These are phyloP conservation scores for Bradysia coprophila DNA, from an alignment of 1,140 invertebrate species.

Conservation along the genomic window DNA sequence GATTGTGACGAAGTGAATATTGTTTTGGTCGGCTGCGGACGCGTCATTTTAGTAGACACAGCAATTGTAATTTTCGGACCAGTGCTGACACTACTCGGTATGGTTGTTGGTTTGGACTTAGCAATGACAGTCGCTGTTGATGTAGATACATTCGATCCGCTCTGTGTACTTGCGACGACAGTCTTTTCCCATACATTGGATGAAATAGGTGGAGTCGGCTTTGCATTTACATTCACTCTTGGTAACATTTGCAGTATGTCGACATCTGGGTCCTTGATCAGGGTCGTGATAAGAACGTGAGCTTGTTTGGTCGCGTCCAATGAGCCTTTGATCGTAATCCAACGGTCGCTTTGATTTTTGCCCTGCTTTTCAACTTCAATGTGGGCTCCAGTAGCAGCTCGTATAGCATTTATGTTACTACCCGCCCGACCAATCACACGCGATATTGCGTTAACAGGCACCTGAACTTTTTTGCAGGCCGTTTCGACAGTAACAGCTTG, in stretches of 20 bases:
- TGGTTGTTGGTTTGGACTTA: conserved; percentile 4
- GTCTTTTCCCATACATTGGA: not conserved
- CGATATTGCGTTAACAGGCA: conserved; percentile 85
- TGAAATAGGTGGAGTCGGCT: conserved; percentile 9
- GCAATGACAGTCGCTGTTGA: conserved; percentile 5
- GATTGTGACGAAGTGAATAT: conserved; percentile 10
- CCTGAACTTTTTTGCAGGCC: conserved; percentile 62
- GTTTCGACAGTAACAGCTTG: conserved; percentile 11
- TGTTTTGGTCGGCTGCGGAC: conserved; percentile 7
- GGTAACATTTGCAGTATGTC: conserved; percentile 73
- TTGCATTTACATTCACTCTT: conserved; percentile 35
- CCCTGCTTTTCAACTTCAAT: conserved; percentile 96
- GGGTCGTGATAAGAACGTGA: conserved; percentile 60
- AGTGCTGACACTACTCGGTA: conserved; percentile 10
- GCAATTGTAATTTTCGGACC: conserved; percentile 5
- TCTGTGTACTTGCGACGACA: conserved; percentile 11
- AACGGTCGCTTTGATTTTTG: conserved; percentile 83
- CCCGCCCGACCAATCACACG: conserved; percentile 89
- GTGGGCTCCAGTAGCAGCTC: conserved; percentile 84
- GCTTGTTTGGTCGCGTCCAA: conserved; percentile 81
- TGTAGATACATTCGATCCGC: not conserved
- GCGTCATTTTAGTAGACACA: conserved; percentile 5
- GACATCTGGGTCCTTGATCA: conserved; percentile 85
- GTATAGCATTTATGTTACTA: conserved; percentile 92
- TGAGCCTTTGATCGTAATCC: conserved; percentile 89